Base-by-base conservation (phyloP, 2,888 invertebrate genomes). In the Dynastes grantii region DNA sequence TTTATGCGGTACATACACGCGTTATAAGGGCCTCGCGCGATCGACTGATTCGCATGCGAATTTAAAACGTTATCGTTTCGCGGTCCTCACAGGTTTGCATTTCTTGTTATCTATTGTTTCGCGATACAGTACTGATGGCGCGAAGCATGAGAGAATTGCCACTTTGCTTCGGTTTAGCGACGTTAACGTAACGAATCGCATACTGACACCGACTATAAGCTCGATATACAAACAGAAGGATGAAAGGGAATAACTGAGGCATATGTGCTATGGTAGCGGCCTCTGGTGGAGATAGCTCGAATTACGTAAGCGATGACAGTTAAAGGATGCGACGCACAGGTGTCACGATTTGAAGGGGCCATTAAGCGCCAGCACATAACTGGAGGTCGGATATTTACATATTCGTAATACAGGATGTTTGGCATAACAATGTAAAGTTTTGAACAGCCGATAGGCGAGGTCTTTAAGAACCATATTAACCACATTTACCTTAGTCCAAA, bases 201-300 rank as follows among this genome's bases (percentile, higher is more conserved):
- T 61, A 58, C 75, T 63, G 75, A 75, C 75, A 73, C 51, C 40
- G 32, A 68, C 49, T 68, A 49, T 68, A 49, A 45, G 27, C 2
- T 3, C 29, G 9, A 4, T 27, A 29, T 6, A 1, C n/a, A 16
- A 53, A 16, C 53, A 16, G 1, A 1, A 16, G 53, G 5, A 13
- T 45, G 53, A 16, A 53, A 37, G 32, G 5, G 32, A 5, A 37
- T 37, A 37, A 37, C 32, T 5, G 5, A 37, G 5, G 32, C 32
- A 37, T 37, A 1, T 37, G 32, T 32, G 32, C 4, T 32, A 45
- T 45, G 45, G 45, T 45, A 45, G 45, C 11, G 45, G 2, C 8
- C 45, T 45, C 45, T 45, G 45, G 45, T 45, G 45, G 45, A 45
- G 11, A 45, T 45, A 11, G 8, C 11, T 5, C 45, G 45, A 45